Conservation (phyloP, 2,797 vertebrate species). For the Pelodytes ibericus region DNA sequence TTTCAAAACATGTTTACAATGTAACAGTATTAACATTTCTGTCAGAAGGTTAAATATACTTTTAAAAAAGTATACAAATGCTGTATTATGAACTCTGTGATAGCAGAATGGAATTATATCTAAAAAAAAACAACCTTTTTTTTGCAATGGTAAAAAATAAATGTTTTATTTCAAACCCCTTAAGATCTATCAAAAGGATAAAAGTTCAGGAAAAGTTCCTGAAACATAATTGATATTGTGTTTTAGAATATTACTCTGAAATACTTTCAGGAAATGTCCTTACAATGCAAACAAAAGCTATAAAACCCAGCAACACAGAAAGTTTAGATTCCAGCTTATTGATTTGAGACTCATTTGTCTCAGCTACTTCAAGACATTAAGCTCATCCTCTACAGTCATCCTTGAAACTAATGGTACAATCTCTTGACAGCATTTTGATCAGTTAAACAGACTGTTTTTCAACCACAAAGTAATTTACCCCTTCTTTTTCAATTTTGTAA, state of each 20-base stretch:
- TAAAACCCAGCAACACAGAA: constrained; percentile 48
- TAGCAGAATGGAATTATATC: background rate
- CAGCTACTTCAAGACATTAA: constrained; percentile 56
- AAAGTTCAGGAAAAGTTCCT: constrained; percentile 53
- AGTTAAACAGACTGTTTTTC: constrained; percentile 58
- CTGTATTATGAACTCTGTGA: background rate
- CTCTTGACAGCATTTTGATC: constrained; percentile 60
- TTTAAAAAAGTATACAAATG: too few relatives aligned
- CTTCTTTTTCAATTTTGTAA: constrained; percentile 59
- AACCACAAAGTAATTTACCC: constrained; percentile 58
- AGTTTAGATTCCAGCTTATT: constrained; percentile 54
- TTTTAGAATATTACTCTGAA: constrained; percentile 56
- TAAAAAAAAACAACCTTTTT: background rate
- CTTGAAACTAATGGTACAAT: constrained; percentile 59
- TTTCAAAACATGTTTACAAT: too few relatives aligned
- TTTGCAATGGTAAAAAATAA: constrained; percentile 27
- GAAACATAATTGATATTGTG: constrained; percentile 54
- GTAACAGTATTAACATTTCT: too few relatives aligned
- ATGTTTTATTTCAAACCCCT: constrained; percentile 48
- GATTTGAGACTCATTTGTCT: constrained; percentile 55
- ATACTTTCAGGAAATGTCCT: constrained; percentile 56
- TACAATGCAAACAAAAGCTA: constrained; percentile 56
- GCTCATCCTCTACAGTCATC: constrained; percentile 38
- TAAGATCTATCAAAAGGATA: constrained; percentile 48
- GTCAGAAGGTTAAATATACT: too few relatives aligned